Percentiles rank a stretch among this genome's conserved stretches.
These are phyloP conservation scores for Leptonema lineaticorne DNA, from an alignment of 1,140 invertebrate genomes.

Conservation along the genomic window DNA sequence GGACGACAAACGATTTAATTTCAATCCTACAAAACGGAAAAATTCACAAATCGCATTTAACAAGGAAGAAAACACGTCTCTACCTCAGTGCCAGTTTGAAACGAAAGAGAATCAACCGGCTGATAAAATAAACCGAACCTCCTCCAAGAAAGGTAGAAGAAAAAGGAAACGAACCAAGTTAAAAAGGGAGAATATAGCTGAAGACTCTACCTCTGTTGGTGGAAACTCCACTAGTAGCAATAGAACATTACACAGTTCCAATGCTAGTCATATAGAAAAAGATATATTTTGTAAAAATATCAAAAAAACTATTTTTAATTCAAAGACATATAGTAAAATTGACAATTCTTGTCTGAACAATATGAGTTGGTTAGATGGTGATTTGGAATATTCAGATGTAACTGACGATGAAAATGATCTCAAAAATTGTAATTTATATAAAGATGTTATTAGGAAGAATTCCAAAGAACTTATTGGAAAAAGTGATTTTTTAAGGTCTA, in stretches of 20 bases:
- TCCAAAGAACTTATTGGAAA: not conserved
- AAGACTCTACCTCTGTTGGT: not conserved
- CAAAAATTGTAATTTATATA: not conserved
- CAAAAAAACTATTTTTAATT: not conserved
- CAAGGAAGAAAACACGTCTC: not conserved
- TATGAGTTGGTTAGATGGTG: conserved; percentile 15
- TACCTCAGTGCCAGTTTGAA: not conserved
- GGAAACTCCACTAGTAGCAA: not conserved
- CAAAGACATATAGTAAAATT: not conserved
- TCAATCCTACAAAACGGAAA: no score
- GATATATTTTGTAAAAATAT: no score
- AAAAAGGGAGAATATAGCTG: not conserved
- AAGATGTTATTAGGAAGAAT: not conserved
- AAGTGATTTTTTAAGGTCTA: not conserved
- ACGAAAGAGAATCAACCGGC: not conserved
- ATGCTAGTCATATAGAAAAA: conserved; percentile 10
- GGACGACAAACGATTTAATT: no score
- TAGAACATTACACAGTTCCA: not conserved
- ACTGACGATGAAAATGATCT: not conserved
- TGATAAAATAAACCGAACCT: not conserved
- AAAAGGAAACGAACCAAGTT: conserved; percentile 11
- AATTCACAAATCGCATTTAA: not conserved
- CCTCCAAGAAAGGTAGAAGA: conserved; percentile 15
- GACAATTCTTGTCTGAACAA: conserved; percentile 10
- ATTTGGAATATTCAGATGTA: not conserved